Evolutionary conservation across 2,113 vertebrate species (phyloP).

Genomic region (Steatornis caripensis): DNA sequence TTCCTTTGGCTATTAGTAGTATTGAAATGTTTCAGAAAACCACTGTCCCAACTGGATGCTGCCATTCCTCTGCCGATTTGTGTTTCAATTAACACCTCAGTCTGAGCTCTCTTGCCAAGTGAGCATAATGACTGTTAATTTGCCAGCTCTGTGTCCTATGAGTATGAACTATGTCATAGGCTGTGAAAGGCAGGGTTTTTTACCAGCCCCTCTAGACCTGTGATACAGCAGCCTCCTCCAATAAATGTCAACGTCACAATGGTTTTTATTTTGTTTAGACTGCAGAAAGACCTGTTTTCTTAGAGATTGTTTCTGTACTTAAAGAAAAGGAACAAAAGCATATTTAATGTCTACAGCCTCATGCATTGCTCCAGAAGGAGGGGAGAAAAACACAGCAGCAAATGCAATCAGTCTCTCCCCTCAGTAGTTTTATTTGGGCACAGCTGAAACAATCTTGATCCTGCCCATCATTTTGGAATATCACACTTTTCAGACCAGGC

Average conservation of each 20-base stretch:
- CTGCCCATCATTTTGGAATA: constrained; percentile 36
- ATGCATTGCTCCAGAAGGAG: not conserved
- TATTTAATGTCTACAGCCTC: not conserved
- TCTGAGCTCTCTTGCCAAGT: not conserved
- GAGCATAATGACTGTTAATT: too few relatives aligned
- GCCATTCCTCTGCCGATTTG: not conserved
- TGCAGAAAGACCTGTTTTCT: constrained; percentile 46
- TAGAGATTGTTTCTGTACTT: not conserved
- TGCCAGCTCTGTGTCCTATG: too few relatives aligned
- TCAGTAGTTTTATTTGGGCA: constrained; percentile 56
- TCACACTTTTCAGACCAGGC: constrained; percentile 35
- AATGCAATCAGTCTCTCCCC: not conserved
- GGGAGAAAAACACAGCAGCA: not conserved
- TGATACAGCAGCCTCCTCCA: not conserved
- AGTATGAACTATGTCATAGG: not conserved
- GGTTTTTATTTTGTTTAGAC: constrained; percentile 27
- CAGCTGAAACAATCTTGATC: constrained; percentile 56
- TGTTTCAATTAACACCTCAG: constrained; percentile 19
- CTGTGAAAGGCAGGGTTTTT: constrained; percentile 10
- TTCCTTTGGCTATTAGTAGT: not conserved
- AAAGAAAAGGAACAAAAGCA: not conserved
- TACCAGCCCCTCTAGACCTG: not conserved
- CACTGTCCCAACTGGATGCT: not conserved
- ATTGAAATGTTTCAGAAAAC: not conserved
- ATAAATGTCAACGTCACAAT: not conserved